Evolutionary conservation across 1,140 invertebrate species (phyloP), one percentile per base, ranked within the genome.

Genomic region (Dysdera silvatica): DNA sequence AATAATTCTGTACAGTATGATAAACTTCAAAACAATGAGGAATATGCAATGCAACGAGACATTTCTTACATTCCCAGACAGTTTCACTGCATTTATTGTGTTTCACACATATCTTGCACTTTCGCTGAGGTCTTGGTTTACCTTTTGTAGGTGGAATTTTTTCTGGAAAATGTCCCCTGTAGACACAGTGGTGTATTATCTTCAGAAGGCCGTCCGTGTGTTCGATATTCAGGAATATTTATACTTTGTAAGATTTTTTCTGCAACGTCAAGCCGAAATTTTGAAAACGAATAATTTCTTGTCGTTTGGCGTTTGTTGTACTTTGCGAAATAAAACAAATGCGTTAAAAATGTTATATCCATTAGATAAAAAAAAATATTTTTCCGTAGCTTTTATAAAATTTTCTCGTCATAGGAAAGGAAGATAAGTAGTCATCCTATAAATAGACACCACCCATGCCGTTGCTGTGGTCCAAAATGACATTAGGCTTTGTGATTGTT

Each of bases 221-320:
- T 23, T 48, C 8, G 24, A 26, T 48, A 48, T 23, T 48, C 47
- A 48, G 47, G 47, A 23, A 48, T 48, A 48, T 26, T 26, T 48
- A 48, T 26, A 26, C 47, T 48, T 48, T 48, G 5, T 48, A 48
- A 26, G 12, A 48, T 48, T 26, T 48, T 8, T 48, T 48, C 5
- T n/a, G 12, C 24, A 23, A 48, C 47, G 29, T 48, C 12, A 26
- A 48, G n/a, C n/a, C 47, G 47, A 48, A 24, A 48, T 48, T 48
- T 48, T 4, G 47, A 48, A 48, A 48, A 48, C 47, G 47, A 26
- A 26, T 48, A 48, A n/a, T 48, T 48, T 48, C 29, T 48, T 48
- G n/a, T 26, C 12, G 24, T 48, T 48, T 48, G 47, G 24, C 29
- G 29, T 48, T 26, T 48, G 24, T 48, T 12, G 29, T 26, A 5